Conservation (phyloP, 2,113 vertebrate species). For the Chionodraco myersi region DNA sequence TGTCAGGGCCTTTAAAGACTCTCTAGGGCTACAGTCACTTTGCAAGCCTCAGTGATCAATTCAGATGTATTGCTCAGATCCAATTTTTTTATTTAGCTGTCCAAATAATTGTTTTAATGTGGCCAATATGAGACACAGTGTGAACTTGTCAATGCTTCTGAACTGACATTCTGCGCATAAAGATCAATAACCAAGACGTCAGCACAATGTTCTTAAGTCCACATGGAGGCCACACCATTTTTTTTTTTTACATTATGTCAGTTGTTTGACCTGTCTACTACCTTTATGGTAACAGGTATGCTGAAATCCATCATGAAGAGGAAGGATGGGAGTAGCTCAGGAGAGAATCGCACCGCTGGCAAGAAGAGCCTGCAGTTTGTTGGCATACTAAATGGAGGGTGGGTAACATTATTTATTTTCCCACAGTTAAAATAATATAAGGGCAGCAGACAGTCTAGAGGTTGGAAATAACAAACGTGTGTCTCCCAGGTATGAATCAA, state of each 20-base stretch:
- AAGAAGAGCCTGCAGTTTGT: constrained; percentile 97
- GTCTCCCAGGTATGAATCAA: constrained; percentile 90
- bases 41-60: too few species aligned
- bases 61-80: too few species aligned
- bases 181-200: too few species aligned
- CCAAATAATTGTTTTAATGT: too few species aligned
- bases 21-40: too few species aligned
- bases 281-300: constrained; percentile 78
- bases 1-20: too few species aligned
- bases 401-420: constrained; percentile 71
- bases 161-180: too few species aligned
- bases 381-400: constrained; percentile 96
- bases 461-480: constrained; percentile 22
- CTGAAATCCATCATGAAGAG: constrained; percentile 98
- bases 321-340: constrained; percentile 82
- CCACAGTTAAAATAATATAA: constrained; percentile 33
- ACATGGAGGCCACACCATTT: too few species aligned
- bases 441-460: neutral
- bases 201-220: too few species aligned
- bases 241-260: neutral
- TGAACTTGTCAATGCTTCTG: too few species aligned
- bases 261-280: constrained; percentile 10
- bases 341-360: constrained; percentile 78
- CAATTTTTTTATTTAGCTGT: too few species aligned
- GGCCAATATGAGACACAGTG: too few species aligned